Conservation (phyloP, 2,888 invertebrate species). For the Drosophila longiperda region DNA sequence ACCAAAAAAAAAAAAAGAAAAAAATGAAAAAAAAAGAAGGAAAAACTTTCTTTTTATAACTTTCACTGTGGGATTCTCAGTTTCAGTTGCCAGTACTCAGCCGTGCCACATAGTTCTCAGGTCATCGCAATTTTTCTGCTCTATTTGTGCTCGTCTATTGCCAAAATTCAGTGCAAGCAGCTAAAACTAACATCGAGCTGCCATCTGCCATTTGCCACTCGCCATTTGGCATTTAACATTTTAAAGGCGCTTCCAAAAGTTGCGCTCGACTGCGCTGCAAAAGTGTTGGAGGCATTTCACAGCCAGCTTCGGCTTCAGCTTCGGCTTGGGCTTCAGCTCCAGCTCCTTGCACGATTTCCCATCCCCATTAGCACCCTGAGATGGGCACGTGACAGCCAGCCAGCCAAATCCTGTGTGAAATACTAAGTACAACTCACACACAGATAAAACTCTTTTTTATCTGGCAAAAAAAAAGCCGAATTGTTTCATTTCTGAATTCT, state of each 20-base stretch:
- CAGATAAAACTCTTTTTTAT: neutral
- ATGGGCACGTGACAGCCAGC: conserved; percentile 60
- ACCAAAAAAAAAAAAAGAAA: neutral
- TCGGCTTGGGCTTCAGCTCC: too few species aligned
- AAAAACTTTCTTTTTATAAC: conserved; percentile 67
- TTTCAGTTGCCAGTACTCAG: conserved; percentile 20
- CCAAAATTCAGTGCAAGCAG: conserved; percentile 71
- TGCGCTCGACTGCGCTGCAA: conserved; percentile 56
- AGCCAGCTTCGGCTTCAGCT: conserved; percentile 1
- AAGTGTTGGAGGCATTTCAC: conserved; percentile 52
- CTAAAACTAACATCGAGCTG: conserved; percentile 69
- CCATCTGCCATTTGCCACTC: conserved; percentile 68
- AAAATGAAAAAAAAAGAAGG: neutral
- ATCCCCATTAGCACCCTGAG: conserved; percentile 54
- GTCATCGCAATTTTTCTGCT: conserved; percentile 73
- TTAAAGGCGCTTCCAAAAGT: conserved; percentile 44
- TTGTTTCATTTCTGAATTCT: neutral
- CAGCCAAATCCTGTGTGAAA: conserved; percentile 21
- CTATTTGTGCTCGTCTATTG: conserved; percentile 73
- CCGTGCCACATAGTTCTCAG: conserved; percentile 37
- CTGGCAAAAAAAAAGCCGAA: neutral
- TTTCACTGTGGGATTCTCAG: conserved; percentile 59
- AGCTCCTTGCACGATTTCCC: conserved; percentile 23
- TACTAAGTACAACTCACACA: neutral
- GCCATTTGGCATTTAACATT: conserved; percentile 63